These are phyloP conservation scores for Pyrgus malvae DNA, from an alignment of 2,888 invertebrate genomes.

Conservation along the genomic window DNA sequence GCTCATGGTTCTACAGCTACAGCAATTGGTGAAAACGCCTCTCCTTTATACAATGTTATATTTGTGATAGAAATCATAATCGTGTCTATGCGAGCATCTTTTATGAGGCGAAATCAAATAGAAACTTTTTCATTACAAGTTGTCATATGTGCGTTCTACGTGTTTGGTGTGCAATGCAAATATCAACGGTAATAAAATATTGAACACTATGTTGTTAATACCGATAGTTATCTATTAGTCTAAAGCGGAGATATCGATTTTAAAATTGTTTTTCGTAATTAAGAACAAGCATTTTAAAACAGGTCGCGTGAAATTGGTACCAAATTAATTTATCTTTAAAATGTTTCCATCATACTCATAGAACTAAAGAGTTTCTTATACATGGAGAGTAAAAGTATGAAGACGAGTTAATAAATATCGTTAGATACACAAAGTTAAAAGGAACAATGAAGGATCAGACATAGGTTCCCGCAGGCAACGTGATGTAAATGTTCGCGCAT, in stretches of 20 bases:
- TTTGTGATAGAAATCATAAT: slow-evolving; percentile 79
- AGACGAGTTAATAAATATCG: background rate
- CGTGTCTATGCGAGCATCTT: slow-evolving; percentile 67
- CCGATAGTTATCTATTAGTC: slow-evolving; percentile 47
- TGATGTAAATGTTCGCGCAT: slow-evolving; percentile 56
- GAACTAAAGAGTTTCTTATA: background rate
- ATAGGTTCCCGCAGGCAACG: slow-evolving; percentile 36
- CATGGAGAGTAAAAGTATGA: background rate
- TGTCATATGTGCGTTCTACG: slow-evolving; percentile 66
- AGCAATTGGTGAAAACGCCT: slow-evolving; percentile 42
- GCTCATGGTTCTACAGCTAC: slow-evolving; percentile 38
- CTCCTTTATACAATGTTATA: slow-evolving; percentile 63
- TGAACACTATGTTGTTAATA: slow-evolving; percentile 71
- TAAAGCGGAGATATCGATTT: slow-evolving; percentile 49
- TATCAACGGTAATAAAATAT: slow-evolving; percentile 73
- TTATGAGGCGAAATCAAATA: slow-evolving; percentile 80
- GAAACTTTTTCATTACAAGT: slow-evolving; percentile 80
- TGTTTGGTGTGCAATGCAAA: slow-evolving; percentile 74
- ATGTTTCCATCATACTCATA: no score
- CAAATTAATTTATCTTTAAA: no score
- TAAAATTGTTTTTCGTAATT: slow-evolving; percentile 56
- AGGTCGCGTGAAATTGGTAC: no score
- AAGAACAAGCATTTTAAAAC: no score
- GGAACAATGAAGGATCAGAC: background rate
- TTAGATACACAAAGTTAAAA: background rate